phyloP scores from a whole-genome alignment of 2,888 invertebrate species.

The Serripes groenlandicus region DNA sequence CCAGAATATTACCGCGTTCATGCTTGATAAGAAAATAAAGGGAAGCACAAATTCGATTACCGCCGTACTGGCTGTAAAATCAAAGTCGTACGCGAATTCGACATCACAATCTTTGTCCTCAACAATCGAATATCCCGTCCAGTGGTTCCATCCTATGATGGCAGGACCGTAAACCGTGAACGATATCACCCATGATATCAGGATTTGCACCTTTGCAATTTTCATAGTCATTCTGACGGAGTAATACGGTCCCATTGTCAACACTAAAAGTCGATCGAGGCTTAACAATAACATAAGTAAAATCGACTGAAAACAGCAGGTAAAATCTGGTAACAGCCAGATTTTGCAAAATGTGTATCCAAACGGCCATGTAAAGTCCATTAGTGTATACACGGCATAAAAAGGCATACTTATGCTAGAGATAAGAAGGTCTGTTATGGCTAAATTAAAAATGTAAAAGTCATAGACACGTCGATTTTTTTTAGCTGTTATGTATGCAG shows the following conservation, averaged over 20 bases:
- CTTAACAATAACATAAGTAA: conserved; percentile 74
- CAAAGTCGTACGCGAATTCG: conserved; percentile 68
- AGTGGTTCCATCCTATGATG: conserved; percentile 75
- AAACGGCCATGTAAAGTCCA: conserved; percentile 71
- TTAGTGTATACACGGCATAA: conserved; percentile 72
- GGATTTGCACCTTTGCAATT: conserved; percentile 57
- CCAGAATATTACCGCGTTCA: conserved; percentile 69
- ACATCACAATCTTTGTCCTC: conserved; percentile 71
- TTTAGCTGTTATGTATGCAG: conserved; percentile 69
- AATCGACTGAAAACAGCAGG: conserved; percentile 72
- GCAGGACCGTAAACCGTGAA: conserved; percentile 74
- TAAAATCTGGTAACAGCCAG: conserved; percentile 71
- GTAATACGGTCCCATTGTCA: conserved; percentile 69
- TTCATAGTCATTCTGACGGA: conserved; percentile 58
- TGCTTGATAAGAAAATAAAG: conserved; percentile 50
- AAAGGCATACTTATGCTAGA: conserved; percentile 74
- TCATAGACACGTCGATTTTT: conserved; percentile 71
- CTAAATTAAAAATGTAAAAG: conserved; percentile 74
- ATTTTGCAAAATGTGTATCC: conserved; percentile 75
- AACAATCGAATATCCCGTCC: conserved; percentile 67
- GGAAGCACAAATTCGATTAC: conserved; percentile 74
- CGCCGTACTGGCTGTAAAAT: conserved; percentile 69
- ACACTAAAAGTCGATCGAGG: conserved; percentile 70
- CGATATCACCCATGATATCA: conserved; percentile 69
- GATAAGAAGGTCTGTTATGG: conserved; percentile 71